Evolutionary conservation across 2,113 vertebrate species (phyloP).

Genomic region (Odocoileus hemionus): DNA sequence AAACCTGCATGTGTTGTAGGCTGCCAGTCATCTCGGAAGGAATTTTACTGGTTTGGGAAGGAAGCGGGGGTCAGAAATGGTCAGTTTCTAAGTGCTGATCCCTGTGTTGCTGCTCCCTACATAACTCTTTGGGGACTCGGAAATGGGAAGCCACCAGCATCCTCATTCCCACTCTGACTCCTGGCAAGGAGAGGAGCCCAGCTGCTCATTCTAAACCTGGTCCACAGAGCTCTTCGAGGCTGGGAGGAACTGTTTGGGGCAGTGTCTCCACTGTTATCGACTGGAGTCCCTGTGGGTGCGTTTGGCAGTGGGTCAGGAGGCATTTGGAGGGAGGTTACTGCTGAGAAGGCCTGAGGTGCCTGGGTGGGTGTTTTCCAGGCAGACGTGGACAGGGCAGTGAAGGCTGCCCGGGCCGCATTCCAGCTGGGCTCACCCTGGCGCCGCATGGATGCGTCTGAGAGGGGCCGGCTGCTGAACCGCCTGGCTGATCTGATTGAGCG

Average conservation of each 20-base stretch:
- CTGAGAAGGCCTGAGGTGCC: background rate
- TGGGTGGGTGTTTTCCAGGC: conserved; percentile 78
- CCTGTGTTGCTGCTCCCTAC: background rate
- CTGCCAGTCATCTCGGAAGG: background rate
- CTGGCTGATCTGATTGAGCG: conserved; percentile 93
- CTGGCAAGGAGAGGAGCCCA: background rate
- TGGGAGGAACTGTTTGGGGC: background rate
- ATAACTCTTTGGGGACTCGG: background rate
- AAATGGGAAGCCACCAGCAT: background rate
- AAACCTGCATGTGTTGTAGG: background rate
- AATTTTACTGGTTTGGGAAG: background rate
- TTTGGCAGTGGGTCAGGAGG: background rate
- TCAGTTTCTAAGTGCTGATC: background rate
- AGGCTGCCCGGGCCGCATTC: conserved; percentile 91
- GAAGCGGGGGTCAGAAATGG: background rate
- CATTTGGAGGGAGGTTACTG: background rate
- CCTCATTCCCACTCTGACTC: background rate
- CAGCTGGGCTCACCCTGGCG: conserved; percentile 94
- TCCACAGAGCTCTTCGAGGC: rapidly evolving
- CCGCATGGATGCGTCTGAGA: conserved; percentile 91
- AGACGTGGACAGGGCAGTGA: conserved; percentile 93
- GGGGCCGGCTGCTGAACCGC: conserved; percentile 87
- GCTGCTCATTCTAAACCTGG: background rate
- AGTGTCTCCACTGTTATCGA: background rate
- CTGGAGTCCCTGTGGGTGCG: no score